Conservation (phyloP, 1,140 invertebrate genomes). For the Drosophila varians region DNA sequence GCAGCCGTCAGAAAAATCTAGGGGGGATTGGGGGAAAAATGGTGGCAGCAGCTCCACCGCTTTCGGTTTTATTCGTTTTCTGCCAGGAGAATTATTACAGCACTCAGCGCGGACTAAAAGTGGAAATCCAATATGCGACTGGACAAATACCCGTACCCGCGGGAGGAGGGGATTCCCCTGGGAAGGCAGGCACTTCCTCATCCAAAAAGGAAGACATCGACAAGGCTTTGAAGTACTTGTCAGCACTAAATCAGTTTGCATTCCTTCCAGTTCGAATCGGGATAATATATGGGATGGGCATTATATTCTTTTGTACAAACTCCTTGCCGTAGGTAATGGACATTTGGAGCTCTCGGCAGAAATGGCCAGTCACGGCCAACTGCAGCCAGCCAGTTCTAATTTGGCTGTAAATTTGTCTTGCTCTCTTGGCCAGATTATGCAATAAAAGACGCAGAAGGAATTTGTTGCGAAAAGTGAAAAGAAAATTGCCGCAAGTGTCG, state of each 20-base stretch:
- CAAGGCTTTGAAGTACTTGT: slow-evolving; percentile 44
- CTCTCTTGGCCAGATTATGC: slow-evolving; percentile 69
- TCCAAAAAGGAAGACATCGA: slow-evolving; percentile 28
- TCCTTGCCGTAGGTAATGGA: background rate
- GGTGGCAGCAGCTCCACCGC: slow-evolving; percentile 45
- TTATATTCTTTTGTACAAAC: slow-evolving; percentile 1
- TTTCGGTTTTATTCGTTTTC: slow-evolving; percentile 40
- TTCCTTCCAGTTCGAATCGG: slow-evolving; percentile 19
- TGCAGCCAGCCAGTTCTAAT: slow-evolving; percentile 73
- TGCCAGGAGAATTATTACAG: slow-evolving; percentile 66
- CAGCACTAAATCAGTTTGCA: slow-evolving; percentile 42
- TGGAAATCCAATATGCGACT: slow-evolving; percentile 39
- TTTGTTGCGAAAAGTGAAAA: slow-evolving; percentile 69
- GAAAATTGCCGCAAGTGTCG: slow-evolving; percentile 73
- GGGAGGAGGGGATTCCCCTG: slow-evolving; percentile 20
- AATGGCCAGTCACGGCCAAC: slow-evolving; percentile 66
- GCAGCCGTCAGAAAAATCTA: slow-evolving; percentile 41
- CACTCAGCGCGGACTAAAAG: slow-evolving; percentile 47
- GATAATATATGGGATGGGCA: slow-evolving; percentile 41
- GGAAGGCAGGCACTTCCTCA: slow-evolving; percentile 17
- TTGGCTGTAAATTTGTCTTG: slow-evolving; percentile 78
- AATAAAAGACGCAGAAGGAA: slow-evolving; percentile 63
- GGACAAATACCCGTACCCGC: slow-evolving; percentile 32
- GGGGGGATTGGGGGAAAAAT: no score
- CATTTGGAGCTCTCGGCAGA: background rate